These are phyloP conservation scores for Gallinago nigripennis DNA, from an alignment of 2,797 vertebrate species.

Conservation along the genomic window DNA sequence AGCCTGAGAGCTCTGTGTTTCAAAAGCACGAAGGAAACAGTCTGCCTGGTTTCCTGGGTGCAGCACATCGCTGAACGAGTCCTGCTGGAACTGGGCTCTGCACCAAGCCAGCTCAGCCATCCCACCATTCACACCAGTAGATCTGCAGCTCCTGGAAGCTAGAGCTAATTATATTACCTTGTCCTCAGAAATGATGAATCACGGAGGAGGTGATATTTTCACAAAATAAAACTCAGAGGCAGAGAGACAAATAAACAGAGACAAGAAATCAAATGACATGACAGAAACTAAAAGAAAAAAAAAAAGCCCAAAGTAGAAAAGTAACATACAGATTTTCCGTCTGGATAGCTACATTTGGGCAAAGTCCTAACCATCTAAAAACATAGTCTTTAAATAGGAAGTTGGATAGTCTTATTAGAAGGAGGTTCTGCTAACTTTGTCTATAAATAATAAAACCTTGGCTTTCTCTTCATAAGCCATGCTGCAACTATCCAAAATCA, in stretches of 20 bases:
- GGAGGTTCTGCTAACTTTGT: neutral
- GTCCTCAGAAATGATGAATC: neutral
- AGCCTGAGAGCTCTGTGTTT: neutral
- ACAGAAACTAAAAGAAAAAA: neutral
- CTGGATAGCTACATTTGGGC: neutral
- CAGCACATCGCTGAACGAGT: neutral
- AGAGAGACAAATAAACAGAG: neutral
- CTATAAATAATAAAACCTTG: neutral
- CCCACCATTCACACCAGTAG: neutral
- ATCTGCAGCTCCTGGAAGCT: neutral
- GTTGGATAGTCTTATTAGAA: neutral
- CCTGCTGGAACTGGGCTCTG: neutral
- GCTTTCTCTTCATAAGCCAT: neutral
- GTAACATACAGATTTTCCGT: neutral
- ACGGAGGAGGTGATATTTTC: neutral
- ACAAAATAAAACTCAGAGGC: neutral
- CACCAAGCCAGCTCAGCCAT: neutral
- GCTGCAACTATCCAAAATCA: neutral
- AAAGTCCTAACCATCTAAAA: neutral
- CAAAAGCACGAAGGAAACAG: neutral
- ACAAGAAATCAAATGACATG: neutral
- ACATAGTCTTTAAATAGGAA: neutral
- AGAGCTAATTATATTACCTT: neutral
- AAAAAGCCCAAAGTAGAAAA: neutral
- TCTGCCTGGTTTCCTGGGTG: neutral